Base-by-base conservation (phyloP, 2,797 vertebrate species). In the Chelon auratus region DNA sequence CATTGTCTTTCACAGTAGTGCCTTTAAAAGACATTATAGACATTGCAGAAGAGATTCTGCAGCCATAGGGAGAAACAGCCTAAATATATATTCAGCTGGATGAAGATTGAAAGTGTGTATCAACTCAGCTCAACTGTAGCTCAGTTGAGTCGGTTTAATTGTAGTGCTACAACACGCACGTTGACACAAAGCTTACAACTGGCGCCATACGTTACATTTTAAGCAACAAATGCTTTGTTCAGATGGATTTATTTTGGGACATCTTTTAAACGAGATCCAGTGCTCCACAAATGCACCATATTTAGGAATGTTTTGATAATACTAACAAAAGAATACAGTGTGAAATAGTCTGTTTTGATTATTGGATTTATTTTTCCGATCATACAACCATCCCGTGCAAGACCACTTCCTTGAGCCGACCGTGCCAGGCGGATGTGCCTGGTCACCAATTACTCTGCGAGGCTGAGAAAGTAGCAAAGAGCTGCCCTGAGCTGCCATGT, bases 371-470 rank as follows among this genome's bases (percentile, higher is more conserved):
- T 33, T 33, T 33, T 33, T 33, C 30, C 3, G 30, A 33, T 1
- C 30, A 7, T 33, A 33, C 30, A 30, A 91, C 84, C 80, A 87
- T 87, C 91, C 88, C 84, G 77, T 77, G 80, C 86, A 69, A 80
- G 83, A 87, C 88, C 55, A n/a, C 76, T 83, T 86, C 87, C 78
- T 73, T 70, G 61, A 81, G 86, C 90, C 74, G 67, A 78, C 81
- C 79, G 89, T 85, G 87, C 93, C 94, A 95, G 93, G 72, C 36
- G 80, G 63, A 78, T 33, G 89, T 85, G 86, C 74, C 66, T 89
- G 93, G 87, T 94, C 92, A 91, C 93, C 92, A 95, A 92, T 95
- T 94, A 94, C 94, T 91, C 72, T 58, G 86, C 77, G 80, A 94
- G 93, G 85, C 94, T 91, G 88, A 90, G 94, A 94, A 93, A 92